Conservation (phyloP, 2,113 vertebrate species). For the Spheniscus mendiculus region DNA sequence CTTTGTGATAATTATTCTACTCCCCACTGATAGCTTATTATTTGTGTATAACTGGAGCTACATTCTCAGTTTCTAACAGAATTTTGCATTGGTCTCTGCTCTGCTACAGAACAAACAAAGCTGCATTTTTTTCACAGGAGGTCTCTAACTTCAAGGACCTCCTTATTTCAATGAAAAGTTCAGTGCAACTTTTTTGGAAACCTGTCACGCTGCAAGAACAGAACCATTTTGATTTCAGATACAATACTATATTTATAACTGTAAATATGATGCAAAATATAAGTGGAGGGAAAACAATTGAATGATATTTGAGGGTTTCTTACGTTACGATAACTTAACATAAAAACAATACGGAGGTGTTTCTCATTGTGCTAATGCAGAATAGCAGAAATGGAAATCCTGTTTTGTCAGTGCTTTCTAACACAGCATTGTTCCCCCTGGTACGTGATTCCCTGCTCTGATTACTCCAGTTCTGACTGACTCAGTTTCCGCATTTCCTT, state of each 20-base stretch:
- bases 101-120: not conserved
- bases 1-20: not conserved
- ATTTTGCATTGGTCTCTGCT: not conserved
- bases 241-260: not conserved
- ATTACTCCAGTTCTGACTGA: not conserved
- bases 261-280: not conserved
- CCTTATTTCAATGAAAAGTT: not conserved
- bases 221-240: not conserved
- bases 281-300: not conserved
- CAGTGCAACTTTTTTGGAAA: not conserved
- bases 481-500: slow-evolving; percentile 7
- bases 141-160: not conserved
- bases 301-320: not conserved
- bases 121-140: not conserved
- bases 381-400: not conserved
- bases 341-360: not conserved
- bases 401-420: not conserved
- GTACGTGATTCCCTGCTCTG: not conserved
- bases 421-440: not conserved
- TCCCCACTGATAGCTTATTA: not conserved
- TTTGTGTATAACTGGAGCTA: not conserved
- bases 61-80: not conserved
- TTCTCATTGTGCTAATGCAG: not conserved
- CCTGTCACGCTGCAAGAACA: not conserved
- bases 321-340: not conserved